Percentiles rank a stretch among this genome's conserved stretches.
These are phyloP conservation scores for Osedax fenrisi DNA, from an alignment of 2,888 invertebrate genomes.

Conservation along the genomic window DNA sequence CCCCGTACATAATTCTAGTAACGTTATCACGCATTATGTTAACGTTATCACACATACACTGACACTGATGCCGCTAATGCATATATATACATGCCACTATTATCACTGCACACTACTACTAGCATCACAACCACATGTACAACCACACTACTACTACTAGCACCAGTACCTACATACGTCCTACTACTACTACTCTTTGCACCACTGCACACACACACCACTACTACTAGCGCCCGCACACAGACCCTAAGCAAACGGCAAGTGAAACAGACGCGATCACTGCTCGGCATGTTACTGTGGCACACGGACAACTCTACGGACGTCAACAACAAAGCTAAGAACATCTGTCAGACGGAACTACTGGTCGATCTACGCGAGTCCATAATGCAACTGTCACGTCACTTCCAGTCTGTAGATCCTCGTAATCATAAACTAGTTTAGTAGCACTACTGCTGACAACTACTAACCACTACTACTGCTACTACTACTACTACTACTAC, in stretches of 20 bases:
- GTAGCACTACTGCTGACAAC: background rate
- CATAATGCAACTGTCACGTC: constrained; percentile 79
- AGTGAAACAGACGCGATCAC: constrained; percentile 76
- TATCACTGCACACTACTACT: background rate
- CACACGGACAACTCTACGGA: constrained; percentile 53
- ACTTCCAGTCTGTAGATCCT: constrained; percentile 84
- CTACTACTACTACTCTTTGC: background rate
- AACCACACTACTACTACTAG: no score
- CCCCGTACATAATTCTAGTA: no score
- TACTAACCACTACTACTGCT: background rate
- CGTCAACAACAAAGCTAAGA: constrained; percentile 64
- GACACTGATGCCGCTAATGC: no score
- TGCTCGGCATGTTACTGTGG: constrained; percentile 68
- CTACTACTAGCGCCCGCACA: no score
- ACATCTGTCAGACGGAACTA: constrained; percentile 92
- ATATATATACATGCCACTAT: no score
- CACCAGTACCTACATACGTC: background rate
- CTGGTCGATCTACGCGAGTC: constrained; percentile 92
- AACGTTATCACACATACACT: no score
- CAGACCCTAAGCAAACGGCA: constrained; percentile 60
- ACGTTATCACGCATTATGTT: no score
- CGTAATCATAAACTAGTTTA: constrained; percentile 56
- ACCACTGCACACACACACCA: background rate
- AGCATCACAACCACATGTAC: background rate
- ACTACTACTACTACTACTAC: constrained; percentile 18